A percentile compares a stretch with the other conserved stretches of the same genome.
Conservation (phyloP, 2,797 vertebrate genomes). For the Merluccius polli region DNA sequence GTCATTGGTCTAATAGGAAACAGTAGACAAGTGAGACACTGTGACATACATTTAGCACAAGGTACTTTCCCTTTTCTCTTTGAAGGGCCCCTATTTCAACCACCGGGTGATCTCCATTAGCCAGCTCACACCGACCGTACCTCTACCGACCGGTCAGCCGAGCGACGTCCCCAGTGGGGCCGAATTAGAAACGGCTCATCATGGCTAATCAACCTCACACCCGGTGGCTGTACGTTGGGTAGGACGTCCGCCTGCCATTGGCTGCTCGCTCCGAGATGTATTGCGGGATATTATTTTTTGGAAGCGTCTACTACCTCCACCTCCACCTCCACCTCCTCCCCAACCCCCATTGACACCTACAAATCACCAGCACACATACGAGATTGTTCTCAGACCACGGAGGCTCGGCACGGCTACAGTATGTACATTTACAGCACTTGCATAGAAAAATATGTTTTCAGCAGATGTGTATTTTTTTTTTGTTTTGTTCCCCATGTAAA, state of each 20-base stretch:
- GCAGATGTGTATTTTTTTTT: constrained; percentile 66
- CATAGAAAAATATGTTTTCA: constrained; percentile 80
- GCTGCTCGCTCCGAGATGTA: constrained; percentile 14
- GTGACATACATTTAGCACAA: constrained; percentile 50
- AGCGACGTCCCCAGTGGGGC: background rate
- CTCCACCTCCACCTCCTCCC: background rate
- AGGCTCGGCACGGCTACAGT: constrained; percentile 66
- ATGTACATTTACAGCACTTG: constrained; percentile 77
- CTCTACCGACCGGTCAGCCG: too few species aligned
- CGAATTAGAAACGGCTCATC: too few species aligned
- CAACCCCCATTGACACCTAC: background rate
- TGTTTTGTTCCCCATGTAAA: constrained; percentile 60
- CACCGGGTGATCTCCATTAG: background rate
- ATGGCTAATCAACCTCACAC: too few species aligned
- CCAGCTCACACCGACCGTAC: background rate
- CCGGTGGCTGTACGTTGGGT: background rate
- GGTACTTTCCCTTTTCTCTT: constrained; percentile 54
- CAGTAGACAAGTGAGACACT: constrained; percentile 63
- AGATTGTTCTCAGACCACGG: constrained; percentile 40
- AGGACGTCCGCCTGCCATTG: background rate
- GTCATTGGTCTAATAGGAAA: too few species aligned
- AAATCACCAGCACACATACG: constrained; percentile 56
- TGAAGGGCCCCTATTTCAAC: constrained; percentile 1
- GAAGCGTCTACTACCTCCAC: constrained; percentile 54
- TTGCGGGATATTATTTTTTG: constrained; percentile 54